phyloP scores from a whole-genome alignment of 2,888 invertebrate species.

The Rapana venosa region DNA sequence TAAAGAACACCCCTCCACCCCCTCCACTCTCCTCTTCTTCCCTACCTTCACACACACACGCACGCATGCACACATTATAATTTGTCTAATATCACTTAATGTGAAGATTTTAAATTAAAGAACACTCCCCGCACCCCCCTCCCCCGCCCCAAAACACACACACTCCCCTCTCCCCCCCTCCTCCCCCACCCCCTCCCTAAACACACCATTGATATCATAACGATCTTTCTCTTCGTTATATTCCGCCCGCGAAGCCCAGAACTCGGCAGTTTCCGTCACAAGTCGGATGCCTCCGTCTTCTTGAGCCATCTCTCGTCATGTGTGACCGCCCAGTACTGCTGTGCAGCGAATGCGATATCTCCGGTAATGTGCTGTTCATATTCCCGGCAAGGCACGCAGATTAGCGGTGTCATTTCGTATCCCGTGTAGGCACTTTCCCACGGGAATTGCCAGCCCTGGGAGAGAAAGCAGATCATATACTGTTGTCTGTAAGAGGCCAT shows the following conservation, averaged over 20 bases:
- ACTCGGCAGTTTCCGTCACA: constrained; percentile 68
- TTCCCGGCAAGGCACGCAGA: constrained; percentile 47
- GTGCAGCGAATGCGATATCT: constrained; percentile 70
- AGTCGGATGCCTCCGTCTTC: constrained; percentile 63
- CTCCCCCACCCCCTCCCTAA: constrained; percentile 61
- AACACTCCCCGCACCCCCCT: constrained; percentile 51
- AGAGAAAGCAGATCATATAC: background rate
- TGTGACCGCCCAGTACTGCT: constrained; percentile 71
- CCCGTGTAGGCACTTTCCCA: constrained; percentile 66
- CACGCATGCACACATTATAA: no score
- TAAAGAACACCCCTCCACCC: no score
- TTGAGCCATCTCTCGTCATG: constrained; percentile 65
- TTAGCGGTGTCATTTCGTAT: constrained; percentile 55
- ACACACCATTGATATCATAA: constrained; percentile 57
- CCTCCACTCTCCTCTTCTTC: no score
- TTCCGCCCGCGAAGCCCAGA: constrained; percentile 63
- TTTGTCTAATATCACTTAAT: no score
- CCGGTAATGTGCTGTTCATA: constrained; percentile 67
- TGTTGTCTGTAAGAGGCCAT: background rate
- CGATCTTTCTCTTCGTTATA: constrained; percentile 56
- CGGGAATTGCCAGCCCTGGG: constrained; percentile 57
- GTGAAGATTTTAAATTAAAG: no score
- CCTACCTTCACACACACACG: no score
- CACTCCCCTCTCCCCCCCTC: background rate
- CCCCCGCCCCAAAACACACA: background rate